Evolutionary conservation across 1,140 invertebrate species (phyloP).

Genomic region (Neodiprion lecontei): DNA sequence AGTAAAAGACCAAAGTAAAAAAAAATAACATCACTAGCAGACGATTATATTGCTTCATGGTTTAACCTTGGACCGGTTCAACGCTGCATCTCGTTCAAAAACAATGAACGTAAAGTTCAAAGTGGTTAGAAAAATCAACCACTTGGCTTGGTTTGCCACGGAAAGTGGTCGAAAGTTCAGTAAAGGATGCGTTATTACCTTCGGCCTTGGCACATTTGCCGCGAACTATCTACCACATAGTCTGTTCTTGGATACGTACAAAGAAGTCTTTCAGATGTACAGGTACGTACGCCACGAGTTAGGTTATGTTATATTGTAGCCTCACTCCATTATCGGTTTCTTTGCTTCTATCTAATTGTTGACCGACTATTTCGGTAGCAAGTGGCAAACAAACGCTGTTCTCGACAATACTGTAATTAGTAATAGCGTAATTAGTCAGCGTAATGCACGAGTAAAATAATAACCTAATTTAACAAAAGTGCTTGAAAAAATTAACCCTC

Average conservation of each 20-base stretch:
- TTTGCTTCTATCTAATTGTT: slow-evolving; percentile 7
- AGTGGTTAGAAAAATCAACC: not conserved
- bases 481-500: not conserved
- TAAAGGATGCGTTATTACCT: slow-evolving; percentile 27
- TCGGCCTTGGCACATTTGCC: slow-evolving; percentile 36
- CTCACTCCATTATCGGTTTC: slow-evolving; percentile 20
- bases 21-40: too few relatives aligned
- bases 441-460: not conserved
- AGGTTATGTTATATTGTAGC: slow-evolving; percentile 16
- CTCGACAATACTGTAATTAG: not conserved
- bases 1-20: too few relatives aligned
- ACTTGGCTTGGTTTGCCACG: slow-evolving; percentile 37
- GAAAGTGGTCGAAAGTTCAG: slow-evolving; percentile 39
- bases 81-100: too few relatives aligned
- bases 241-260: slow-evolving; percentile 60
- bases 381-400: slow-evolving; percentile 1
- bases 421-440: not conserved
- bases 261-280: slow-evolving; percentile 62
- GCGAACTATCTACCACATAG: slow-evolving; percentile 60
- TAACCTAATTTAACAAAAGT: not conserved
- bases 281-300: slow-evolving; percentile 50
- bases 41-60: too few relatives aligned
- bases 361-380: not conserved
- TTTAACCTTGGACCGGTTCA: too few relatives aligned
- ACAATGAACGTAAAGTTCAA: too few relatives aligned